Evolutionary conservation across 1,140 invertebrate species (phyloP).

Genomic region (Drosophila bifasciata): DNA sequence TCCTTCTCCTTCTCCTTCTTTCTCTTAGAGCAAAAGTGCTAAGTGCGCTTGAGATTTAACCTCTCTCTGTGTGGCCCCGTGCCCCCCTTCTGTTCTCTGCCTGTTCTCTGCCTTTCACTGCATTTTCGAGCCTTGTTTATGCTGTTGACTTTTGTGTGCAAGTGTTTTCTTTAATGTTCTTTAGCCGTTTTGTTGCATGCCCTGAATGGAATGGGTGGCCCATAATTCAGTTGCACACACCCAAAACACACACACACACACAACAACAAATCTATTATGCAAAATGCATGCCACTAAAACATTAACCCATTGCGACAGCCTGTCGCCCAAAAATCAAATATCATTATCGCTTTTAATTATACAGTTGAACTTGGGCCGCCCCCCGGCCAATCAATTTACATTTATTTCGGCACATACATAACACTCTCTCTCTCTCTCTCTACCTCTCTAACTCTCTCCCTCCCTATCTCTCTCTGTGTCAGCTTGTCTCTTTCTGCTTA

Average conservation of each 20-base stretch:
- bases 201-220: constrained; percentile 11
- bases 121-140: constrained; percentile 62
- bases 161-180: constrained; percentile 59
- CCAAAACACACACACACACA: neutral
- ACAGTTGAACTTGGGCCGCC: constrained; percentile 33
- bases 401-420: constrained; percentile 46
- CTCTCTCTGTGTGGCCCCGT: neutral
- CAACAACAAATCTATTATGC: constrained; percentile 31
- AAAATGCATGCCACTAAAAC: constrained; percentile 4
- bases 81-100: neutral
- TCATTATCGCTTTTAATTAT: constrained; percentile 40
- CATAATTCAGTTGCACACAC: constrained; percentile 35
- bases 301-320: constrained; percentile 23
- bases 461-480: neutral
- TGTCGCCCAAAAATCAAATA: constrained; percentile 21
- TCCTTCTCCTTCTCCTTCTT: constrained; percentile 1
- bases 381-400: constrained; percentile 37
- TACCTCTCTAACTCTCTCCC: too few species aligned
- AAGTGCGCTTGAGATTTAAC: constrained; percentile 64
- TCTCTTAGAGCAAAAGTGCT: constrained; percentile 43
- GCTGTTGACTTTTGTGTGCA: constrained; percentile 68
- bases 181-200: constrained; percentile 14
- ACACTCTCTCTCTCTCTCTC: too few species aligned
- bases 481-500: constrained; percentile 17
- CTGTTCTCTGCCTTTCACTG: neutral